These are phyloP conservation scores for Girardinus metallicus DNA, from an alignment of 2,797 vertebrate species.

Conservation along the genomic window DNA sequence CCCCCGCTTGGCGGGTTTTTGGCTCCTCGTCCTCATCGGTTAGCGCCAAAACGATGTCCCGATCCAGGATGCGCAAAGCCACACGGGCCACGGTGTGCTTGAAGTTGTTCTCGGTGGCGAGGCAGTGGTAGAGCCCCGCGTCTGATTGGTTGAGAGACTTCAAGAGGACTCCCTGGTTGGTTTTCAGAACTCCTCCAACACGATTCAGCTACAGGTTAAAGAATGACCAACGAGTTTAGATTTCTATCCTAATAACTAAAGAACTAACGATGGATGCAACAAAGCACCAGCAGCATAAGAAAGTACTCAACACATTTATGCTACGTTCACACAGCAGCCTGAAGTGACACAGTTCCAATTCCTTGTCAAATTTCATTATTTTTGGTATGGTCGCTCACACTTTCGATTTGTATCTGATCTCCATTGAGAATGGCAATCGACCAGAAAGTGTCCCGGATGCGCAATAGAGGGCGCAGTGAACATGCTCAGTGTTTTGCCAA, in stretches of 20 bases:
- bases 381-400: too few relatives aligned
- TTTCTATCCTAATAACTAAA: neutral
- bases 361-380: too few relatives aligned
- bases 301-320: neutral
- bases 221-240: neutral
- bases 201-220: slow-evolving; percentile 75
- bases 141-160: slow-evolving; percentile 83
- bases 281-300: neutral
- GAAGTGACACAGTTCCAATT: too few relatives aligned
- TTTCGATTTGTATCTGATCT: too few relatives aligned
- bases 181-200: slow-evolving; percentile 76
- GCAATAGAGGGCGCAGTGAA: too few relatives aligned
- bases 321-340: too few relatives aligned
- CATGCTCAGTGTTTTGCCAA: too few relatives aligned
- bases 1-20: slow-evolving; percentile 44
- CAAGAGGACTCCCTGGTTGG: slow-evolving; percentile 82
- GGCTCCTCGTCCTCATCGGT: slow-evolving; percentile 73
- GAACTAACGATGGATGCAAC: neutral
- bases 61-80: slow-evolving; percentile 81
- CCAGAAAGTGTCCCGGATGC: too few relatives aligned
- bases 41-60: slow-evolving; percentile 84
- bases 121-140: slow-evolving; percentile 83
- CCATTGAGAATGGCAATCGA: too few relatives aligned
- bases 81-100: slow-evolving; percentile 84
- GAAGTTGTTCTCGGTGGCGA: slow-evolving; percentile 86